phyloP scores from a whole-genome alignment of 2,888 invertebrate genomes.

The Trypoxylon attenuatum region DNA sequence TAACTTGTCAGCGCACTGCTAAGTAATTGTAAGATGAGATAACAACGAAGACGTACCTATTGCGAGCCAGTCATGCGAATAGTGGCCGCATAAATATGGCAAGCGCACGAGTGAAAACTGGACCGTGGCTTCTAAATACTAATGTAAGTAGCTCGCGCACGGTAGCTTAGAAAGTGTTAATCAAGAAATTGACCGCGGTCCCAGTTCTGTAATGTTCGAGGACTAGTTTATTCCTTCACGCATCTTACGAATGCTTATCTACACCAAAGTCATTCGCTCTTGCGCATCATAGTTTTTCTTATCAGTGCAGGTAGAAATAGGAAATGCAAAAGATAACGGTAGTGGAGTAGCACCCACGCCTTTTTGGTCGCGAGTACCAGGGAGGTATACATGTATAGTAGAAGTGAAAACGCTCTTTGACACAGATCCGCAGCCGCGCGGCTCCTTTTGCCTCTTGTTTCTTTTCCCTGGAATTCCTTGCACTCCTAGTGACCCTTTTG shows the following conservation, averaged over 20 bases:
- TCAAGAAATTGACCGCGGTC: conserved; percentile 28
- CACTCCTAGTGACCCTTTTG: not conserved
- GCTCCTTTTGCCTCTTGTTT: not conserved
- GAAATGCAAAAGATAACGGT: conserved; percentile 28
- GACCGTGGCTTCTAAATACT: conserved; percentile 33
- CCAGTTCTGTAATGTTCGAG: conserved; percentile 15
- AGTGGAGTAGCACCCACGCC: conserved; percentile 8
- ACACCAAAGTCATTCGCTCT: not conserved
- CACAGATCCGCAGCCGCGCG: not conserved
- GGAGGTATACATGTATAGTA: not conserved
- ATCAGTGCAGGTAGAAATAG: not conserved
- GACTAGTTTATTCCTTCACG: conserved; percentile 13
- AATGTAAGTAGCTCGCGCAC: conserved; percentile 1
- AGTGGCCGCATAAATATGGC: conserved; percentile 34
- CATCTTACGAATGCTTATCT: not conserved
- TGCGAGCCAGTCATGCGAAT: not conserved
- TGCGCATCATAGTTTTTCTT: conserved; percentile 12
- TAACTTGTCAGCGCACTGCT: too few relatives aligned
- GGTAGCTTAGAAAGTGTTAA: conserved; percentile 39
- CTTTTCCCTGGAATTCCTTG: not conserved
- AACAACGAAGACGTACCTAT: too few relatives aligned
- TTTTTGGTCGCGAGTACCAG: conserved; percentile 3
- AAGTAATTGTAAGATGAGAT: too few relatives aligned
- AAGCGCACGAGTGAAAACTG: conserved; percentile 36
- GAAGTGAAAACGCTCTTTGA: conserved; percentile 14